Conservation (phyloP, 1,140 invertebrate genomes). For the Odontomachus brunneus region DNA sequence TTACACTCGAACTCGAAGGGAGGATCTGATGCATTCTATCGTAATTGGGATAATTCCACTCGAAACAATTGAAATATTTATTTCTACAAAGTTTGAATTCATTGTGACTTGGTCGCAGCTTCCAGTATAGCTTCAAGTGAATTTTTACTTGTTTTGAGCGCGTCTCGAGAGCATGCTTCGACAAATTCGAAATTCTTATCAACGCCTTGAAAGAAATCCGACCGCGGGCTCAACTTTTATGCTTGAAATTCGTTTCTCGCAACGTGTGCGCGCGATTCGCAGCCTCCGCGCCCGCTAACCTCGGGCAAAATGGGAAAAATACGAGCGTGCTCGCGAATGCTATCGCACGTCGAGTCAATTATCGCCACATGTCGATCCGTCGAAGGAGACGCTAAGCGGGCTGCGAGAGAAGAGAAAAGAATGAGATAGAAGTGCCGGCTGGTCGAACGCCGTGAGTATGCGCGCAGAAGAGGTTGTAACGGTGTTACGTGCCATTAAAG, state of each 20-base stretch:
- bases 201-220: too few species aligned
- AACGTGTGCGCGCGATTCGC: background rate
- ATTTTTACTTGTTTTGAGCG: too few species aligned
- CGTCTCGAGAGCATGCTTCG: too few species aligned
- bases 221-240: constrained; percentile 29
- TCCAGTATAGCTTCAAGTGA: too few species aligned
- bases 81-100: too few species aligned
- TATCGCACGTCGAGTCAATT: constrained; percentile 56
- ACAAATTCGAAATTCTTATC: too few species aligned
- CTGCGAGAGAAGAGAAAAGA: background rate
- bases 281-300: constrained; percentile 33
- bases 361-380: constrained; percentile 9
- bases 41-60: too few species aligned
- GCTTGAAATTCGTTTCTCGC: constrained; percentile 42
- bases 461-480: constrained; percentile 32
- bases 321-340: constrained; percentile 54
- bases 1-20: too few species aligned
- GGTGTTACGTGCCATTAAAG: constrained; percentile 62
- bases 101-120: too few species aligned
- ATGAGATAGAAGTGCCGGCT: constrained; percentile 37
- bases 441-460: constrained; percentile 51
- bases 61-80: too few species aligned
- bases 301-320: constrained; percentile 21
- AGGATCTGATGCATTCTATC: too few species aligned
- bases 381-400: background rate